A percentile compares a stretch with the other conserved stretches of the same genome.
These are phyloP conservation scores for Peromyscus nudipes DNA, from an alignment of 2,797 vertebrate genomes.

Conservation along the genomic window DNA sequence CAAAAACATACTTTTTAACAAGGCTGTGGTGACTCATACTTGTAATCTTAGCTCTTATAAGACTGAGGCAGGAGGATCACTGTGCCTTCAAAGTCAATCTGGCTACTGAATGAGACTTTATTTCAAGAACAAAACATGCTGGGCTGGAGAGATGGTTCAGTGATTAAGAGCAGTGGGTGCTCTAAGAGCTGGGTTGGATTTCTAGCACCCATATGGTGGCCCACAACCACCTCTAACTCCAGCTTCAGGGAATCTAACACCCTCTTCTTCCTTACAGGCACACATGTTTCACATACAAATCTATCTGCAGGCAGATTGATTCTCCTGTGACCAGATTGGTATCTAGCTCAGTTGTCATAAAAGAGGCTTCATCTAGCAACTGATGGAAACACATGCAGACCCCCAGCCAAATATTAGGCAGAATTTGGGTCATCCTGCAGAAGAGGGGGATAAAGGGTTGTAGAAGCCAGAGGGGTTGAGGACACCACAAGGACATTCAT, in stretches of 20 bases:
- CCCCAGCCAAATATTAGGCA: neutral
- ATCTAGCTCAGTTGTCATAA: neutral
- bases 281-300: neutral
- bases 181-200: neutral
- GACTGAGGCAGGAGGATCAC: neutral
- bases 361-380: neutral
- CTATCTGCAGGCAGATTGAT: neutral
- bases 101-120: neutral
- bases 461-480: neutral
- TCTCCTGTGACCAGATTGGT: neutral
- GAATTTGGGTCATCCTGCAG: neutral
- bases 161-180: neutral
- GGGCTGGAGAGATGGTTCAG: neutral
- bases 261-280: neutral
- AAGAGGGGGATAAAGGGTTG: neutral
- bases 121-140: neutral
- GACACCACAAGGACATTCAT: neutral
- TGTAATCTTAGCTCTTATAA: neutral
- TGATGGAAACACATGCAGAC: neutral
- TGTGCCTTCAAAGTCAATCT: neutral
- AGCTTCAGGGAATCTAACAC: neutral
- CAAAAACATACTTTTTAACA: neutral
- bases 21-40: neutral
- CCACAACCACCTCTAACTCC: neutral
- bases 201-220: neutral